phyloP scores from a whole-genome alignment of 2,113 vertebrate species.

The Lepus timidus region DNA sequence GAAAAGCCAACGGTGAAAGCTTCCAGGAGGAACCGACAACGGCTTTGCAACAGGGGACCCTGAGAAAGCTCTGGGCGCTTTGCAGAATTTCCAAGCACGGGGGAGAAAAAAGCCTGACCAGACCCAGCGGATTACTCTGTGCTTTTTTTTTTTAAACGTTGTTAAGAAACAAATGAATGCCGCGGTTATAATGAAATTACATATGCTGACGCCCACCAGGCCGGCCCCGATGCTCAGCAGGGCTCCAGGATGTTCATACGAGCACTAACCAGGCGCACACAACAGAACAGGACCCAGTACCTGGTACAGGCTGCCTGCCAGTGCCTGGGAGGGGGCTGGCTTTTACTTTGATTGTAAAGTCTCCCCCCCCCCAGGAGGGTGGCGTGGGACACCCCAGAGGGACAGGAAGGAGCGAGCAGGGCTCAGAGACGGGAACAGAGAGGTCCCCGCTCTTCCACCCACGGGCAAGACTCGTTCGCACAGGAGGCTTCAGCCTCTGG shows the following conservation, averaged over 20 bases:
- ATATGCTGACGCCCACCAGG: slow-evolving; percentile 76
- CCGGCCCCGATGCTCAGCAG: slow-evolving; percentile 69
- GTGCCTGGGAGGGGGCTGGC: slow-evolving; percentile 13
- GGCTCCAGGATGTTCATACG: slow-evolving; percentile 78
- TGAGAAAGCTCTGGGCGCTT: slow-evolving; percentile 71
- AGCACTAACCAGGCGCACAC: slow-evolving; percentile 71
- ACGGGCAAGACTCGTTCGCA: slow-evolving; percentile 55
- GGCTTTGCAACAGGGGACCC: slow-evolving; percentile 5
- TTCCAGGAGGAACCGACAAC: slow-evolving; percentile 2
- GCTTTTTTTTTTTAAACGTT: slow-evolving; percentile 75
- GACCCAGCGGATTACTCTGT: slow-evolving; percentile 75
- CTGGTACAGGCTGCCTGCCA: slow-evolving; percentile 57
- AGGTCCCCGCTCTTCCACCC: slow-evolving; percentile 66
- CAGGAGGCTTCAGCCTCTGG: slow-evolving; percentile 76
- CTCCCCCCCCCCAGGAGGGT: rapidly evolving
- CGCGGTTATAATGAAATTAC: slow-evolving; percentile 83
- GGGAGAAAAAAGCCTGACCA: slow-evolving; percentile 11
- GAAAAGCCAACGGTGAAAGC: slow-evolving; percentile 54
- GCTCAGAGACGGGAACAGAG: slow-evolving; percentile 70
- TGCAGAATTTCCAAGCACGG: slow-evolving; percentile 53
- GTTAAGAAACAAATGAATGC: slow-evolving; percentile 85
- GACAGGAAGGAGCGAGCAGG: slow-evolving; percentile 19
- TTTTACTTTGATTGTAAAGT: slow-evolving; percentile 77
- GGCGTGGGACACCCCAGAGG: neutral
- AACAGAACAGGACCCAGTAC: slow-evolving; percentile 58